These are phyloP conservation scores for Oryctes rhinoceros DNA, from an alignment of 1,140 invertebrate species.

Conservation along the genomic window DNA sequence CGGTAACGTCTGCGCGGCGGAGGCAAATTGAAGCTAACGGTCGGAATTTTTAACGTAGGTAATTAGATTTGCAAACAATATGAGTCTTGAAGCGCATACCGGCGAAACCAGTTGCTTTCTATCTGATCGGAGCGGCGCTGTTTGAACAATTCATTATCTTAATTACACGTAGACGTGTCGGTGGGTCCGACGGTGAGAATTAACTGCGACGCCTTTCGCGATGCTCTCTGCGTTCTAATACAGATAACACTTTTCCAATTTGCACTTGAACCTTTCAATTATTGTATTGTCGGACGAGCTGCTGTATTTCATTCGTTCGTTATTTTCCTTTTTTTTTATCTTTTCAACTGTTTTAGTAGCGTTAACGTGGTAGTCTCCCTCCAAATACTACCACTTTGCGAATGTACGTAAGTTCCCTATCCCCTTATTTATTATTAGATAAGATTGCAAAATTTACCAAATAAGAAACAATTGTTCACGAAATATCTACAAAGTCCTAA, in stretches of 20 bases:
- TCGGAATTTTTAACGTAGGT: not conserved
- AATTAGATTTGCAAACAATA: constrained; percentile 19
- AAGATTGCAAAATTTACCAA: too few relatives aligned
- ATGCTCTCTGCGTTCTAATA: not conserved
- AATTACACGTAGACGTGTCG: not conserved
- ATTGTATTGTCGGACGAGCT: too few relatives aligned
- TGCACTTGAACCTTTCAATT: not conserved
- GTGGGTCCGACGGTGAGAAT: not conserved
- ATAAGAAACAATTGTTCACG: too few relatives aligned
- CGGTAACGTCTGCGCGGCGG: not conserved
- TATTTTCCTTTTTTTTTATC: too few relatives aligned
- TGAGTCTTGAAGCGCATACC: not conserved
- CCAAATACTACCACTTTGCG: too few relatives aligned
- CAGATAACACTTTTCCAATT: constrained; percentile 1
- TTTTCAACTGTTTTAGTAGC: too few relatives aligned
- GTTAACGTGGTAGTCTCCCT: too few relatives aligned
- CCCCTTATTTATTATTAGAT: too few relatives aligned
- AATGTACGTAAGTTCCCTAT: too few relatives aligned
- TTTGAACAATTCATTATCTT: constrained; percentile 6
- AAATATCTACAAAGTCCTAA: too few relatives aligned
- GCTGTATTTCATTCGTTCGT: too few relatives aligned
- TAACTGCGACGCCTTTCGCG: not conserved
- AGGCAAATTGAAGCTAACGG: constrained; percentile 6
- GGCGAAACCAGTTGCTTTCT: not conserved
- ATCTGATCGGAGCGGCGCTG: not conserved